Evolutionary conservation across 2,797 vertebrate species (phyloP), one percentile per base, ranked within the genome.

Genomic region (Squalus acanthias): DNA sequence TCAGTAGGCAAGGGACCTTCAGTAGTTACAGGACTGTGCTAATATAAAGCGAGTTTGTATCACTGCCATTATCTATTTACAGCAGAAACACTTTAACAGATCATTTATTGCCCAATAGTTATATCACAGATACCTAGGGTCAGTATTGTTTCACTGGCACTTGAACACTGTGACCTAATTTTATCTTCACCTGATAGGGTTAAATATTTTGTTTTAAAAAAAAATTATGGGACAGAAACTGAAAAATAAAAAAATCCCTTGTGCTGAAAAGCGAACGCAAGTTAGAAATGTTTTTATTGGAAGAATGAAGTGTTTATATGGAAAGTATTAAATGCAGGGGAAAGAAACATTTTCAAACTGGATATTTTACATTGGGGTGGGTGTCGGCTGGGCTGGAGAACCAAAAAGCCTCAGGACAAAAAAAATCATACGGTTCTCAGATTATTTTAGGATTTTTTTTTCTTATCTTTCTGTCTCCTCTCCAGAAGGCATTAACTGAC

Each of bases 251-350:
- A 57, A 72, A 74, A 39, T 74, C 94, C 70, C 46, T 95, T 95
- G 94, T 95, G 69, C 94, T 95, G 94, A 95, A 74, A 95, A 57
- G 94, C 46, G 22, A 74, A 95, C 50, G 46, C 67, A 95, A 74
- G 67, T 95, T 72, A 13, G 67, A 70, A 74, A 74, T 72, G 69
- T 95, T 95, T 95, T 95, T 74, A 39, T 95, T 95, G 94, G 94
- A 95, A 70, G 67, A 70, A 95, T 72, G 67, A 74, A 70, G 70
- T 95, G 94, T 95, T 95, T 95, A 95, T 95, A 95, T 74, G 94
- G 94, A 95, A 95, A 95, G 50, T 72, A 74, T 95, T 95, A 70
- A 95, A 70, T 74, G 94, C 29, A 57, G 29, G 46, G 70, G 26
- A 93, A 69, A 93, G 91, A 69, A 93, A 93, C 91, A 93, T 93